Conservation (phyloP, 1,140 invertebrate species). For the Sitodiplosis mosellana region DNA sequence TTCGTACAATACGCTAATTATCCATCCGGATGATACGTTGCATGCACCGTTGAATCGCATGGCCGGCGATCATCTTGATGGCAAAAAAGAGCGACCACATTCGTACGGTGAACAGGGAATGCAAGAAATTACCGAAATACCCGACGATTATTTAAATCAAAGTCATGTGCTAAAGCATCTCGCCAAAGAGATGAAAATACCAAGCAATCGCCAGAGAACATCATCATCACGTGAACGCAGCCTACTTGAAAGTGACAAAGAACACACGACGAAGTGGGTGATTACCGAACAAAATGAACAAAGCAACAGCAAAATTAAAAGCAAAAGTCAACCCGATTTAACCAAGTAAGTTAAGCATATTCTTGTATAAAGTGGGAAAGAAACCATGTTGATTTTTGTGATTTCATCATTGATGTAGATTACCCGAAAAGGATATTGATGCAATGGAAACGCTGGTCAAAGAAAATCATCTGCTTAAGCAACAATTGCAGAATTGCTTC, state of each 20-base stretch:
- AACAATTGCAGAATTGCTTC: constrained; percentile 60
- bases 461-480: constrained; percentile 68
- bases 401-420: background rate
- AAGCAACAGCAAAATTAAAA: constrained; percentile 14
- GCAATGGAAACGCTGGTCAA: constrained; percentile 59
- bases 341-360: constrained; percentile 29
- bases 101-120: constrained; percentile 15
- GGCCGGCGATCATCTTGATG: background rate
- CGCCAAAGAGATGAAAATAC: constrained; percentile 57
- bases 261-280: constrained; percentile 4
- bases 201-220: constrained; percentile 15
- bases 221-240: constrained; percentile 8
- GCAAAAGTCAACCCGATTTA: constrained; percentile 28
- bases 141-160: constrained; percentile 66
- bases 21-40: constrained; percentile 40
- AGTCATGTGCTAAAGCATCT: constrained; percentile 72
- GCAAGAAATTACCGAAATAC: constrained; percentile 67
- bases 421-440: constrained; percentile 1
- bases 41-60: background rate
- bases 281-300: constrained; percentile 4
- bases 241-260: constrained; percentile 14
- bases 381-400: constrained; percentile 2
- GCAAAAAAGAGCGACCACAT: constrained; percentile 1
- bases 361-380: constrained; percentile 27
- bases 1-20: constrained; percentile 63